Base-by-base conservation (phyloP, 2,113 vertebrate species). In the Seriola aureovittata region DNA sequence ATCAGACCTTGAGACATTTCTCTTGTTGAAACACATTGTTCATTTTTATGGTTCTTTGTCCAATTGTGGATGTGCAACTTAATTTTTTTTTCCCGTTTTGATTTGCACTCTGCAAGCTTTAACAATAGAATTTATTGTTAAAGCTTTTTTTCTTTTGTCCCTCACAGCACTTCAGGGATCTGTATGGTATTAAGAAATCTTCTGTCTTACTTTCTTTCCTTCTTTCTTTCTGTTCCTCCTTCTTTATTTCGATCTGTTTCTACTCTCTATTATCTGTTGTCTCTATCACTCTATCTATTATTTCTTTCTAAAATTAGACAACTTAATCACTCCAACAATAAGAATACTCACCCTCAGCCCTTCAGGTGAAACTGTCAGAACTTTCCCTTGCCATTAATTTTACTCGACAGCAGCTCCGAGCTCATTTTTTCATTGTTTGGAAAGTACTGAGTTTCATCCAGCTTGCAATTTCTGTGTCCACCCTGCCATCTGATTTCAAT, bases 391-490 rank as follows among this genome's bases (percentile, higher is more conserved):
- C 66, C 78, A 78, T 79, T 79, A 36, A 55, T 85, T 70, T 71
- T 23, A 82, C 78, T 63, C 76, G 78, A 13, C 75, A 38, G 69
- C 74, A 58, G 29, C 67, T 85, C 77, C 44, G 2, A 17, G 68
- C 52, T 29, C 12, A 29, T 81, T 78, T 90, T 86, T 80, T 74
- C 57, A 68, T 88, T 90, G 85, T 93, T 90, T 92, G 70, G 68
- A 88, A 77, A 90, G 77, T 80, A 81, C 84, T 73, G 21, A 87
- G 81, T 93, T 94, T 93, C 91, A 72, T 81, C 78, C 75, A 88
- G 75, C 72, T 92, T 86, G 91, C 88, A 92, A 12, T 87, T 89
- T 92, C 60, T 89, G 38, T 58, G 82, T 91, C 80, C 72, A 82
- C 78, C 65, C 81, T 86, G 70, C 81, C 86, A 86, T 89, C 77